phyloP scores from a whole-genome alignment of 2,888 invertebrate genomes.

The Oasisia sp. region DNA sequence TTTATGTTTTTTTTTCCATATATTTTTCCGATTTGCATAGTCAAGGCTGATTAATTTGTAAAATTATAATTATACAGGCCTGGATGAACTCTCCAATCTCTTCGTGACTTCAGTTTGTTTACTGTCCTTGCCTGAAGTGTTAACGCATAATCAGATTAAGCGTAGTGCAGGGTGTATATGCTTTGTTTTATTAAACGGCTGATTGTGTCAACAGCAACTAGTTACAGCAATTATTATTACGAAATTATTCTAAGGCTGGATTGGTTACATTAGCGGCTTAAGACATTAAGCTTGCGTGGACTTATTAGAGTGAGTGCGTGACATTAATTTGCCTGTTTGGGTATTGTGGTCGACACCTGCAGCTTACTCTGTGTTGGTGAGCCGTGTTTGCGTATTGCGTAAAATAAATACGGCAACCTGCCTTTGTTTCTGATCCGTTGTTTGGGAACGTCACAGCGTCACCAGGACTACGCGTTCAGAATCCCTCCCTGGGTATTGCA shows the following conservation, averaged over 20 bases:
- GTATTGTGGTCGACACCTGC: neutral
- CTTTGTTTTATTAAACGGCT: too few species aligned
- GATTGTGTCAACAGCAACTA: neutral
- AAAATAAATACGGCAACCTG: neutral
- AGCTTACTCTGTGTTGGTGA: neutral
- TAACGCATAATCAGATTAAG: too few species aligned
- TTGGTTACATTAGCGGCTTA: neutral
- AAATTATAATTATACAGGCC: too few species aligned
- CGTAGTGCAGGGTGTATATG: too few species aligned
- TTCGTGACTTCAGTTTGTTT: too few species aligned
- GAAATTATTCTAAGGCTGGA: neutral
- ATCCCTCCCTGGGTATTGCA: too few species aligned
- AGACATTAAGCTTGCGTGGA: neutral
- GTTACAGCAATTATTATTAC: neutral
- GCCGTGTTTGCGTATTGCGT: neutral
- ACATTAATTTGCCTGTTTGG: neutral
- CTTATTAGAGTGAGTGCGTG: neutral
- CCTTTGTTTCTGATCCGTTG: neutral
- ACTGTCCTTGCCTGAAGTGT: too few species aligned
- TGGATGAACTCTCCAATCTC: too few species aligned
- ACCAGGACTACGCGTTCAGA: too few species aligned
- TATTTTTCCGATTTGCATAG: too few species aligned
- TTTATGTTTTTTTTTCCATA: too few species aligned
- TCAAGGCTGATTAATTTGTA: too few species aligned
- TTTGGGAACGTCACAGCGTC: neutral